phyloP scores from a whole-genome alignment of 2,888 invertebrate species.

The Beris chalybata region DNA sequence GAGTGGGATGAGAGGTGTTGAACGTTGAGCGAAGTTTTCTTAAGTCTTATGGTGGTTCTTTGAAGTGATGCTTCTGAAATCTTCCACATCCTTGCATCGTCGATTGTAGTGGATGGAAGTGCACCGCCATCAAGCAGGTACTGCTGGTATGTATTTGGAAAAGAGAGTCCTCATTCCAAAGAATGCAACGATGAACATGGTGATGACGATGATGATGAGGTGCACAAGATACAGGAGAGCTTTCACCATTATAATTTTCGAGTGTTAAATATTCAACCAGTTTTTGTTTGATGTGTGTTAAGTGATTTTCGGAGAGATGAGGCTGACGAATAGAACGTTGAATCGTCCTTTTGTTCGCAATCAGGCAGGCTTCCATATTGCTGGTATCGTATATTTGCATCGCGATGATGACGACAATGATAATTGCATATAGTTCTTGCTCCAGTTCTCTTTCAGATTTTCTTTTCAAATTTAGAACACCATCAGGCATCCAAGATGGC shows the following conservation, averaged over 20 bases:
- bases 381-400: too few relatives aligned
- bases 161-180: neutral
- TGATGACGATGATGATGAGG: slow-evolving; percentile 18
- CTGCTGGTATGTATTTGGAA: neutral
- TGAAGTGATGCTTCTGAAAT: slow-evolving; percentile 26
- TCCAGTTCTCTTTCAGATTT: too few relatives aligned
- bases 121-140: slow-evolving; percentile 9
- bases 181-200: neutral
- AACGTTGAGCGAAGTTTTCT: slow-evolving; percentile 30
- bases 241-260: slow-evolving; percentile 30
- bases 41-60: slow-evolving; percentile 15
- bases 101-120: slow-evolving; percentile 10
- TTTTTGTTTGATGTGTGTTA: slow-evolving; percentile 39
- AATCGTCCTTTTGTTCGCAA: neutral
- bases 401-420: too few relatives aligned
- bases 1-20: slow-evolving; percentile 29
- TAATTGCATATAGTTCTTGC: too few relatives aligned
- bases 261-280: slow-evolving; percentile 39
- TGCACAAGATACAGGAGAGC: slow-evolving; percentile 6
- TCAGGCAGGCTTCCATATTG: too few relatives aligned
- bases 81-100: neutral
- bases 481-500: too few relatives aligned
- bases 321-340: neutral
- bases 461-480: too few relatives aligned
- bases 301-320: slow-evolving; percentile 31